A percentile compares a stretch with the other conserved stretches of the same genome.
These are phyloP conservation scores for Prunella strophiata DNA, from an alignment of 2,797 vertebrate species.

Conservation along the genomic window DNA sequence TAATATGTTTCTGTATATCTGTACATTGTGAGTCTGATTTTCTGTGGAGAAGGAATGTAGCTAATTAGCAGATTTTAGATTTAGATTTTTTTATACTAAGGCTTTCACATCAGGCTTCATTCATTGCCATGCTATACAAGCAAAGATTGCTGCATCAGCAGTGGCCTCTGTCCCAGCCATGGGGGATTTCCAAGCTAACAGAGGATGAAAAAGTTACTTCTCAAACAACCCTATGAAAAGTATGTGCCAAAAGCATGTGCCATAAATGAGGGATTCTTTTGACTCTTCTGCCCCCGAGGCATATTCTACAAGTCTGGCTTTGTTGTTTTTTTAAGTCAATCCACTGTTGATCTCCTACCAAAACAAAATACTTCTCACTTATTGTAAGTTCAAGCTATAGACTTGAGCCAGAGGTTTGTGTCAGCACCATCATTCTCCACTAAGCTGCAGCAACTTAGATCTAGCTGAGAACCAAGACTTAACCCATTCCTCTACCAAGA, in stretches of 20 bases:
- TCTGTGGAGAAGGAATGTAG: not conserved
- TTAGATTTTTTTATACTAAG: not conserved
- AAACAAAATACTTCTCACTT: not conserved
- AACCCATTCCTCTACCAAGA: not conserved
- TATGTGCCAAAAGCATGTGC: not conserved
- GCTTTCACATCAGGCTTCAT: not conserved
- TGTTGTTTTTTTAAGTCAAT: not conserved
- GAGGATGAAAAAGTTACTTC: not conserved
- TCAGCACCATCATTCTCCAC: not conserved
- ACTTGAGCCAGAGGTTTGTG: not conserved
- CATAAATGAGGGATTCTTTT: not conserved
- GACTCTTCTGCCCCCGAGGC: not conserved
- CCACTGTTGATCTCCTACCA: not conserved
- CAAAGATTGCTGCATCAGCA: not conserved
- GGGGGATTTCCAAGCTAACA: not conserved
- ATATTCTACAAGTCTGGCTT: not conserved
- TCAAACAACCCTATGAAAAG: not conserved
- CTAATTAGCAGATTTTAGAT: not conserved
- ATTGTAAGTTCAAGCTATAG: not conserved
- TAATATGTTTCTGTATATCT: not conserved
- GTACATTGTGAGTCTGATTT: not conserved
- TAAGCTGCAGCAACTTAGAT: not conserved
- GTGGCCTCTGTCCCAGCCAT: not conserved
- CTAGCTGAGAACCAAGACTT: not conserved
- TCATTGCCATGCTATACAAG: rapidly evolving